Base-by-base conservation (phyloP, 2,113 vertebrate species). In the Leuciscus idus region DNA sequence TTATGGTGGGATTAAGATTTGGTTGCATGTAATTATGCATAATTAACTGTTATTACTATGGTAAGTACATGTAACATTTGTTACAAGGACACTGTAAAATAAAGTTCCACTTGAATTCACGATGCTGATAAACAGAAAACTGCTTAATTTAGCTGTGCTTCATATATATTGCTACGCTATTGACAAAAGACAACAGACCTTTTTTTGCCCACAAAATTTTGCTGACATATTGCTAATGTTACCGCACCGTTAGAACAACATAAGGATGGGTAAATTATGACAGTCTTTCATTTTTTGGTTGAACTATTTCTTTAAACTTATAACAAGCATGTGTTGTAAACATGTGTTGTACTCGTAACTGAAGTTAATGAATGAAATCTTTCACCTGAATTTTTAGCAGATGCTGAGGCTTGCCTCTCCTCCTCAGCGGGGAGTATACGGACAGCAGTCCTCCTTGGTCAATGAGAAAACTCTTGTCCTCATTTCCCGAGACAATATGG, bases 301-400 rank as follows among this genome's bases (percentile, higher is more conserved):
- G 23, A 76, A 46, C 70, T 23, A 73, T n/a, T 10, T 3, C 74
- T 52, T 43, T 5, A 72, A 72, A 12, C 36, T 43, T 39, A 6
- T 39, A 43, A 72, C 19, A 19, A 77, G 26, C 48, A 17, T 55
- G 74, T 76, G 43, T 48, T 26, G 39, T 46, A 8, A 77, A 55
- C 48, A 30, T 76, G n/a, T 39, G 68, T 15, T 77, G 74, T 19
- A 77, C 75, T 77, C 15, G 0, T 55, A 55, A 48, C 26, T 30
- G 13, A 52, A 64, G 30, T 50, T 6, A 68, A n/a, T 61, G 26
- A 28, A 11, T 50, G 36, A 66, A 84, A 73, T 19, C 13, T 9
- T 85, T 87, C 43, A 97, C 98, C 96, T 99, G 97, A 0, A 99
- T 96, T 94, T 98, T 97, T 61, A 99, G 92, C 78, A 96, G 93